A percentile compares a stretch with the other conserved stretches of the same genome.
Evolutionary conservation across 1,140 invertebrate species (phyloP).

Genomic region (Lepidurus couesii): DNA sequence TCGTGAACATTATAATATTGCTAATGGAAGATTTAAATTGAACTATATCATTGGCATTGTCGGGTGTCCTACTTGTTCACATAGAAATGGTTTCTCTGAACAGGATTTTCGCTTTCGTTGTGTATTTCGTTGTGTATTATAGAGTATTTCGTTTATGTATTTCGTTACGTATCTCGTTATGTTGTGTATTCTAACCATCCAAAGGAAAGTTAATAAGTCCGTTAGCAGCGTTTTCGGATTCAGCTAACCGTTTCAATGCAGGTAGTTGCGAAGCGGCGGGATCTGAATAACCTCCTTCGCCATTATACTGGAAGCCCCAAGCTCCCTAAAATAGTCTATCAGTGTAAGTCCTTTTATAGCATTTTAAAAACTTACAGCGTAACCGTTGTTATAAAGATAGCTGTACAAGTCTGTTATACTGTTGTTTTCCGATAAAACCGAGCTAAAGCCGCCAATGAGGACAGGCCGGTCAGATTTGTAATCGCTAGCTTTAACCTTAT

Average conservation of each 20-base stretch:
- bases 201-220: background rate
- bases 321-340: slow-evolving; percentile 37
- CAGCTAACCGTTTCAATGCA: slow-evolving; percentile 34
- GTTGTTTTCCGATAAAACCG: slow-evolving; percentile 40
- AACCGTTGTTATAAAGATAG: slow-evolving; percentile 44
- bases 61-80: no score
- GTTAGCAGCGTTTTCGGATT: background rate
- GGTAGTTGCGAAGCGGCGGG: slow-evolving; percentile 37
- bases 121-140: no score
- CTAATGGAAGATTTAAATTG: no score
- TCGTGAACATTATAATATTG: no score
- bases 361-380: slow-evolving; percentile 36
- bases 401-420: slow-evolving; percentile 41
- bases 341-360: background rate
- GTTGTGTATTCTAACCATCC: background rate
- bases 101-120: no score
- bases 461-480: slow-evolving; percentile 44
- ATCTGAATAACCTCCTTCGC: slow-evolving; percentile 41
- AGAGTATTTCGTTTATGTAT: no score
- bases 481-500: slow-evolving; percentile 39
- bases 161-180: background rate
- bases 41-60: no score
- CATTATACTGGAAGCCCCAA: slow-evolving; percentile 44
- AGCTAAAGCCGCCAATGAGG: slow-evolving; percentile 45
- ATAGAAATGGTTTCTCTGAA: no score